phyloP scores from a whole-genome alignment of 2,797 vertebrate species.

The Pteropus rufus region DNA sequence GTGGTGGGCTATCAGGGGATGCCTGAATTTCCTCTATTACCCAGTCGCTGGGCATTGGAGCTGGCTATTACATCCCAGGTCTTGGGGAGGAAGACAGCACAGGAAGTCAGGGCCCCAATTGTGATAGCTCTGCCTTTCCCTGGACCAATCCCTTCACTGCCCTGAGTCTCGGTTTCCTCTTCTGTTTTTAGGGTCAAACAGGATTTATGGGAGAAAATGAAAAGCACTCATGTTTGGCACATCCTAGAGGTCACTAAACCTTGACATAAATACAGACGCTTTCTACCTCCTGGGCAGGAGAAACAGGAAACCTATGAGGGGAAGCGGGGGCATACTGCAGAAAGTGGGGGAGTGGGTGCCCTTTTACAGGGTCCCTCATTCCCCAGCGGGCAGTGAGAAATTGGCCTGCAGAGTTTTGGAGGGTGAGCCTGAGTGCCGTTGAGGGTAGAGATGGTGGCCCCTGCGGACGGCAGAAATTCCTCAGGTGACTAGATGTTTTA shows the following conservation, averaged over 20 bases:
- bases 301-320: rapidly evolving
- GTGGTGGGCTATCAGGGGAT: neutral
- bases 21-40: neutral
- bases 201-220: neutral
- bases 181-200: neutral
- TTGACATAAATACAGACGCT: neutral
- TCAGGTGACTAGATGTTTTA: neutral
- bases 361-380: rapidly evolving
- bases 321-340: neutral
- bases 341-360: rapidly evolving
- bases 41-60: neutral
- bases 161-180: neutral
- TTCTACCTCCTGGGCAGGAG: neutral
- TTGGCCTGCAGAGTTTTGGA: neutral
- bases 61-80: neutral
- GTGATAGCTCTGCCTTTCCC: neutral
- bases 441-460: no score
- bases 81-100: rapidly evolving
- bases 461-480: neutral
- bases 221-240: neutral
- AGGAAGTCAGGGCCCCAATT: neutral
- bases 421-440: neutral
- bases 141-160: rapidly evolving
- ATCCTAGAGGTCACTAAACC: neutral
- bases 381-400: neutral